phyloP scores from a whole-genome alignment of 2,113 vertebrate genomes.

The Vireo altiloquus region DNA sequence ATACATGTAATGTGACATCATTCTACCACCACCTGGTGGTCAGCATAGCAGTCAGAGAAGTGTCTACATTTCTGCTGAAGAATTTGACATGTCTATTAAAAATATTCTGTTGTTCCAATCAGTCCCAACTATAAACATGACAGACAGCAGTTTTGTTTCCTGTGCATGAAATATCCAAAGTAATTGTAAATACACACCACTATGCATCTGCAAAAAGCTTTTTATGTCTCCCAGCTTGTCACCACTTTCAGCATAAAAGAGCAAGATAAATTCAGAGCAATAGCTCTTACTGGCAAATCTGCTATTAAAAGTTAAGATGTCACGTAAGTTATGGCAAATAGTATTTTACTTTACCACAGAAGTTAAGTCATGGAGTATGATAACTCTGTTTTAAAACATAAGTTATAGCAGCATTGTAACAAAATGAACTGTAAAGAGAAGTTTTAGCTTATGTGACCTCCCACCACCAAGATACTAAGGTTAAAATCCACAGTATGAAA shows the following conservation, averaged over 20 bases:
- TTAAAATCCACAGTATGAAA: not conserved
- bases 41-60: not conserved
- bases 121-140: not conserved
- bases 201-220: not conserved
- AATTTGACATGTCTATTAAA: not conserved
- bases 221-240: not conserved
- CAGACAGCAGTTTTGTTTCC: not conserved
- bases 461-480: not conserved
- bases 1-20: not conserved
- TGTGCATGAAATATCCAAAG: not conserved
- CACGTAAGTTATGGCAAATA: fast-evolving
- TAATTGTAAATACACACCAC: not conserved
- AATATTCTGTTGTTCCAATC: not conserved
- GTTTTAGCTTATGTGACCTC: not conserved
- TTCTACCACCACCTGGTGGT: slow-evolving; percentile 52
- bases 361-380: not conserved
- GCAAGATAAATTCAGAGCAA: not conserved
- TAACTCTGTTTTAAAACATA: not conserved
- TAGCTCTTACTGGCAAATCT: not conserved
- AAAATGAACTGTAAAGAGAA: not conserved
- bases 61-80: not conserved
- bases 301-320: not conserved
- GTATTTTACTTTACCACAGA: not conserved
- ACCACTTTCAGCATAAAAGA: not conserved
- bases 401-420: not conserved